Conservation (phyloP, 2,888 invertebrate genomes). For the Lycaena phlaeas region DNA sequence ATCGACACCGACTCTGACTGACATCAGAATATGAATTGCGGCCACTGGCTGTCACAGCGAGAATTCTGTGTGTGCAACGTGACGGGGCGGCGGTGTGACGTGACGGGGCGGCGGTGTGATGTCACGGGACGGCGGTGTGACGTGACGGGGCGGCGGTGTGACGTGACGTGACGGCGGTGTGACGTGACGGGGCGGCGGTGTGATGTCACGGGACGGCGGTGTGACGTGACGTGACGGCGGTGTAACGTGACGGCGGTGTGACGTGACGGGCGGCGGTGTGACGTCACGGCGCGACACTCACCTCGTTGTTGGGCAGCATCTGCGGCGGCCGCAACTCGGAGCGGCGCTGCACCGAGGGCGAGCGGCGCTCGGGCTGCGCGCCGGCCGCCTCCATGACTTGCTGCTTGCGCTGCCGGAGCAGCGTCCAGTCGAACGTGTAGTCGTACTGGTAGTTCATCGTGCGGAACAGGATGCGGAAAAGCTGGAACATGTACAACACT, state of each 20-base stretch:
- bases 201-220: neutral
- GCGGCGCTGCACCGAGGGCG: conserved; percentile 60
- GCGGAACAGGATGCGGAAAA: conserved; percentile 98
- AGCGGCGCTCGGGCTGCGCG: conserved; percentile 53
- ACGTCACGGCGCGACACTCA: conserved; percentile 18
- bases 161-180: too few species aligned
- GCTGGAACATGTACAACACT: conserved; percentile 30
- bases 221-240: too few species aligned
- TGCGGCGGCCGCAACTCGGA: conserved; percentile 50
- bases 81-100: too few species aligned
- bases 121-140: neutral
- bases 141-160: too few species aligned
- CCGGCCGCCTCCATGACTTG: conserved; percentile 48
- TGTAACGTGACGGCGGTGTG: too few species aligned
- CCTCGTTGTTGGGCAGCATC: conserved; percentile 61
- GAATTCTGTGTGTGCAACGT: too few species aligned
- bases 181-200: too few species aligned
- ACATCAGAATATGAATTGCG: too few species aligned
- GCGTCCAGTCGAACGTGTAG: conserved; percentile 99
- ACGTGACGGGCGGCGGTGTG: conserved; percentile 12
- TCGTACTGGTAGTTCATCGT: conserved; percentile 99
- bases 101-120: conserved; percentile 10
- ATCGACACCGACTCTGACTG: too few species aligned
- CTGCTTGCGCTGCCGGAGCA: conserved; percentile 92
- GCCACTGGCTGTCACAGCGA: too few species aligned